Base-by-base conservation (phyloP, 1,140 invertebrate species). In the Drosophila paulistorum region DNA sequence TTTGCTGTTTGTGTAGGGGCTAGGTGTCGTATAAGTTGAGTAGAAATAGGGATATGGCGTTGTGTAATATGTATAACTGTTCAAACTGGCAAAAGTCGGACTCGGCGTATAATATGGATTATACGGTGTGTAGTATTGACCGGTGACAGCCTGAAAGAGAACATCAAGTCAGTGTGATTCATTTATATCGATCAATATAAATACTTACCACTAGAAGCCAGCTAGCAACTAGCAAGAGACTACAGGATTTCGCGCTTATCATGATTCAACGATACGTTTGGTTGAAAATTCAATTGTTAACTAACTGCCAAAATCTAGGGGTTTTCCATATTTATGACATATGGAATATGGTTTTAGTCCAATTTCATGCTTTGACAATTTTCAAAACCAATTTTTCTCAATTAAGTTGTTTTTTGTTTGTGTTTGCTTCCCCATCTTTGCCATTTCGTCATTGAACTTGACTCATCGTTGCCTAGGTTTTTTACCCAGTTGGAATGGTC, bases 391-490 rank as follows among this genome's bases (percentile, higher is more conserved):
- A 76, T 84, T 83, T 83, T 73, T 68, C 20, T 11, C 33, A 62
- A 69, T 73, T 73, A 55, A 65, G 17, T 51, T 51, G 45, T 20
- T 67, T 58, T 45, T n/a, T 35, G 54, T 54, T 39, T 59, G 35
- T 37, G 35, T 66, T 74, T 81, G 59, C 42, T 20, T 35, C 35
- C 64, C 14, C 70, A 62, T 72, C 62, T 67, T 82, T 63, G 51
- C 59, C 23, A 48, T 77, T 90, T 81, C 83, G 87, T 87, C 87
- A 90, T 90, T 90, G 87, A 90, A 90, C 87, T 90, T 90, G 87
- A 90, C 87, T 90, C 83, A 81, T 81, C 30, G 41, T 37, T 48
- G n/a, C 9, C 20, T 59, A 66, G 74, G 66, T 80, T 81, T 57
- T 87, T 86, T 86, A 86, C 76, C 79, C 51, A 86, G 17, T 54